phyloP scores from a whole-genome alignment of 2,888 invertebrate genomes.

The Hermodice carunculata region DNA sequence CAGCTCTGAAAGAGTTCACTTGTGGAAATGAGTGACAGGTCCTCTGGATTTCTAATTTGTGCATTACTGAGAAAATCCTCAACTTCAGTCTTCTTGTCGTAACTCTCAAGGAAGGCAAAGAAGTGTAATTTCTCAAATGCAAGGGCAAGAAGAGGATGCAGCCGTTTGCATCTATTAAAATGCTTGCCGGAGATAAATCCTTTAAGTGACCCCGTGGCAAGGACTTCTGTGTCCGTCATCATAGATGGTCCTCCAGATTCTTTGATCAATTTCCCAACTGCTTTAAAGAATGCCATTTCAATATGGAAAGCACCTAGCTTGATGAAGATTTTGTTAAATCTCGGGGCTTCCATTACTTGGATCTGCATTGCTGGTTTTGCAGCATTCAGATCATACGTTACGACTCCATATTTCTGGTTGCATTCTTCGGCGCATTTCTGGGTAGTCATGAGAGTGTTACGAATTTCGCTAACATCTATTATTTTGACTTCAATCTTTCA shows the following conservation, averaged over 20 bases:
- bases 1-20: too few species aligned
- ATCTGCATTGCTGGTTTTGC: constrained; percentile 42
- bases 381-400: constrained; percentile 34
- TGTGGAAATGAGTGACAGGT: too few species aligned
- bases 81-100: too few species aligned
- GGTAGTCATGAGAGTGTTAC: constrained; percentile 29
- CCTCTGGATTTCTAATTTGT: too few species aligned
- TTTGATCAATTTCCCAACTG: constrained; percentile 38
- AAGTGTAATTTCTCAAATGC: constrained; percentile 37
- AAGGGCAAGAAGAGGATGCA: constrained; percentile 36
- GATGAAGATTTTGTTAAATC: constrained; percentile 42
- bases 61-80: too few species aligned
- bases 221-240: constrained; percentile 36
- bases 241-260: constrained; percentile 38
- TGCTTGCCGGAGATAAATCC: constrained; percentile 36
- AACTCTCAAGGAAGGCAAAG: constrained; percentile 26
- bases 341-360: constrained; percentile 33
- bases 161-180: constrained; percentile 38
- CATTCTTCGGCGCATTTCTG: constrained; percentile 33
- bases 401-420: constrained; percentile 25
- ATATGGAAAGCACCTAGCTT: constrained; percentile 43
- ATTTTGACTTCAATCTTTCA: too few species aligned
- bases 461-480: too few species aligned
- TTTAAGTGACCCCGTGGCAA: constrained; percentile 37
- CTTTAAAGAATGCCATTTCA: constrained; percentile 36